Percentiles rank a stretch among this genome's conserved stretches.
phyloP scores from a whole-genome alignment of 2,113 vertebrate genomes.

The Octodon degus region DNA sequence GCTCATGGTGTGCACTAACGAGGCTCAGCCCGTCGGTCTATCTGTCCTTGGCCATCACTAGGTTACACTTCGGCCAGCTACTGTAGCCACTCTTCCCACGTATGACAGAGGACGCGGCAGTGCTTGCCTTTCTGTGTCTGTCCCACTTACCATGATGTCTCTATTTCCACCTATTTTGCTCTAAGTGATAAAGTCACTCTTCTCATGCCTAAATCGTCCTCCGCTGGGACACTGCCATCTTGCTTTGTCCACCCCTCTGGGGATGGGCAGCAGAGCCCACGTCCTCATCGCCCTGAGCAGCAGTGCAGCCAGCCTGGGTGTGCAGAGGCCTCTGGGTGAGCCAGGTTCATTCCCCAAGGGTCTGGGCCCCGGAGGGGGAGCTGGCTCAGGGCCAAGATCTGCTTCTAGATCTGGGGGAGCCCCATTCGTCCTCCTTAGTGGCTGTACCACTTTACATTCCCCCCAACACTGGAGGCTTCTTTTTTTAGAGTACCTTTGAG shows the following conservation, averaged over 20 bases:
- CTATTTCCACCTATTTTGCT: background rate
- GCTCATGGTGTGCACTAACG: too few species aligned
- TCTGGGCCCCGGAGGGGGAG: background rate
- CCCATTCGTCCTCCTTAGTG: background rate
- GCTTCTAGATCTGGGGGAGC: background rate
- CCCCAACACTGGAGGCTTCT: background rate
- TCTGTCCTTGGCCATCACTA: background rate
- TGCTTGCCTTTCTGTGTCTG: background rate
- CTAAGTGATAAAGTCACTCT: background rate
- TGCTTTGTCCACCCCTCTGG: background rate
- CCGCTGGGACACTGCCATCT: too few species aligned
- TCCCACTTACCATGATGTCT: background rate
- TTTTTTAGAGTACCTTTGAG: background rate
- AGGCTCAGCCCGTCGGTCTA: too few species aligned
- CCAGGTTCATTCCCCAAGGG: background rate
- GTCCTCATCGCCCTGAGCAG: background rate
- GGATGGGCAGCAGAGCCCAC: background rate
- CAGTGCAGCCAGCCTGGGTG: too few species aligned
- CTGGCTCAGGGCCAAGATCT: background rate
- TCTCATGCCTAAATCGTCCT: background rate
- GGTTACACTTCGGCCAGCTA: background rate
- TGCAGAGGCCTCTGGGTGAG: background rate
- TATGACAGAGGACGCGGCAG: background rate
- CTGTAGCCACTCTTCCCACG: background rate
- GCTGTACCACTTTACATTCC: background rate